phyloP scores from a whole-genome alignment of 1,140 invertebrate species.

The Dendroctonus ponderosae region DNA sequence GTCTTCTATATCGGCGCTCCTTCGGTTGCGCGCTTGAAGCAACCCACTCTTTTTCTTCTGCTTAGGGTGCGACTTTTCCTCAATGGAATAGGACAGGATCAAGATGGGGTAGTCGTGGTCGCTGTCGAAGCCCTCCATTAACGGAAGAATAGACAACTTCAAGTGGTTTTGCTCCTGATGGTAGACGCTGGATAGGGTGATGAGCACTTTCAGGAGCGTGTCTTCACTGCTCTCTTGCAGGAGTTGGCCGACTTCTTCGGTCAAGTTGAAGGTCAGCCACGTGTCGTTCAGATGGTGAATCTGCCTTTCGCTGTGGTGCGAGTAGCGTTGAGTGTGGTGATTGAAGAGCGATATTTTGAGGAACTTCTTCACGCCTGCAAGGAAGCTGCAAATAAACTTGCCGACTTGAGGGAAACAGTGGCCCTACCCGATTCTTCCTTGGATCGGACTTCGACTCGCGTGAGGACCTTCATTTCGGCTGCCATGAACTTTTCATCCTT shows the following conservation, averaged over 20 bases:
- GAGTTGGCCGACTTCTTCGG: conserved; percentile 37
- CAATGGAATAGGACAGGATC: conserved; percentile 42
- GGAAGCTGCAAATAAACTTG: neutral
- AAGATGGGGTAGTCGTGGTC: conserved; percentile 48
- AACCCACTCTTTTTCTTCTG: neutral
- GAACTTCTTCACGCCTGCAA: conserved; percentile 40
- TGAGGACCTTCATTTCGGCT: conserved; percentile 47
- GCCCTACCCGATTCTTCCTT: conserved; percentile 32
- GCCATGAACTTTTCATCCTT: conserved; percentile 44
- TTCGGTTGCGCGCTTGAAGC: conserved; percentile 31
- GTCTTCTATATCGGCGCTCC: conserved; percentile 43
- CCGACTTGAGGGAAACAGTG: conserved; percentile 12
- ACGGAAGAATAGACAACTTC: conserved; percentile 45
- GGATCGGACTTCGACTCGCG: conserved; percentile 38
- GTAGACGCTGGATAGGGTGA: conserved; percentile 36
- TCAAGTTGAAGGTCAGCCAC: conserved; percentile 47
- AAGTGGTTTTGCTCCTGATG: conserved; percentile 34
- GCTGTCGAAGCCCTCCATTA: conserved; percentile 43
- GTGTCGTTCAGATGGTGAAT: conserved; percentile 45
- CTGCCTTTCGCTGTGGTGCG: conserved; percentile 35
- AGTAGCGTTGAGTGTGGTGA: conserved; percentile 33
- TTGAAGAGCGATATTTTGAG: conserved; percentile 44
- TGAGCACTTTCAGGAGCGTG: conserved; percentile 41
- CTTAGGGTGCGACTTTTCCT: conserved; percentile 22
- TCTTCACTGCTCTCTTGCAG: conserved; percentile 30